Percentiles rank a stretch among this genome's conserved stretches.
phyloP scores from a whole-genome alignment of 1,140 invertebrate genomes.

The Lucilia sericata region DNA sequence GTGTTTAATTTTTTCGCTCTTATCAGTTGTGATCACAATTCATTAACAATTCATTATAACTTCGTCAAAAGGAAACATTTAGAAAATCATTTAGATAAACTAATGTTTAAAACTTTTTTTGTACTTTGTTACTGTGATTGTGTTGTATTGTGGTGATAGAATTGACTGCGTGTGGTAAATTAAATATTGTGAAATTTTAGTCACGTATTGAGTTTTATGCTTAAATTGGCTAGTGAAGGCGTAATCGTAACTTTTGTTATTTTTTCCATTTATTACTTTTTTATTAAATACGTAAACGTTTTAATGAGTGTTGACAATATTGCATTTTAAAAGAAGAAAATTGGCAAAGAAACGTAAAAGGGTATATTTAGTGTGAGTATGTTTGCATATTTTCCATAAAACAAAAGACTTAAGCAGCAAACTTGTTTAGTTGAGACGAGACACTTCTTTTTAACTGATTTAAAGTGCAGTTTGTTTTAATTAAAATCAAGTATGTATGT shows the following conservation, averaged over 20 bases:
- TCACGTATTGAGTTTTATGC: slow-evolving; percentile 35
- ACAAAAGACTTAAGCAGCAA: slow-evolving; percentile 40
- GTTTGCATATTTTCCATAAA: not conserved
- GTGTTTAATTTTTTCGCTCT: too few species aligned
- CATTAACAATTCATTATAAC: slow-evolving; percentile 16
- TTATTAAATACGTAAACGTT: slow-evolving; percentile 8
- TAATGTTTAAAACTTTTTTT: not conserved
- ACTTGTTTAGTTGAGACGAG: not conserved
- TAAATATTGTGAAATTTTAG: slow-evolving; percentile 11
- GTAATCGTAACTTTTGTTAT: slow-evolving; percentile 42
- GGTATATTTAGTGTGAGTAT: not conserved
- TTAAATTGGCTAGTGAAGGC: slow-evolving; percentile 40
- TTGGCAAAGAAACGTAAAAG: slow-evolving; percentile 1
- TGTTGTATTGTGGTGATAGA: not conserved
- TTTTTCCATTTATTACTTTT: not conserved
- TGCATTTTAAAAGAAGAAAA: slow-evolving; percentile 26
- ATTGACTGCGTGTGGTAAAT: slow-evolving; percentile 35
- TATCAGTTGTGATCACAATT: not conserved
- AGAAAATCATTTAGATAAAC: slow-evolving; percentile 13
- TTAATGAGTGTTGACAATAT: slow-evolving; percentile 36
- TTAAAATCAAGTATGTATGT: too few species aligned
- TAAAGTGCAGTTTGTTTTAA: too few species aligned
- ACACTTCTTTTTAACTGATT: too few species aligned
- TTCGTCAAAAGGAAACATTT: slow-evolving; percentile 17
- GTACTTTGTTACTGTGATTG: not conserved